phyloP scores from a whole-genome alignment of 2,797 vertebrate species.

The Trematomus bernacchii region DNA sequence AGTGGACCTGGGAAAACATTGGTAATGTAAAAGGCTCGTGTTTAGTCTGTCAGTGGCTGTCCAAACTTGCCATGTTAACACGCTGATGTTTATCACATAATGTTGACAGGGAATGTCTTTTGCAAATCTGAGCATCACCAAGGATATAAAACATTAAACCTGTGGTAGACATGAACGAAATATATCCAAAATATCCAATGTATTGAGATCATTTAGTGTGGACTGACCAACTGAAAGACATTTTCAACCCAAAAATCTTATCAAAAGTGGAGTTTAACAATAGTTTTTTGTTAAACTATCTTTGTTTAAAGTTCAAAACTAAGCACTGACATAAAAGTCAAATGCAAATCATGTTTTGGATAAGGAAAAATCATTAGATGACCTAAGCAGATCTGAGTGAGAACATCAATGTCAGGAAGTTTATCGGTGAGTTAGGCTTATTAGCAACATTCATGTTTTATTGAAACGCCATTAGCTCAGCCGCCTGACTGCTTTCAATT shows the following conservation, averaged over 20 bases:
- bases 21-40: not conserved
- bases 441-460: conserved; percentile 19
- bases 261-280: not conserved
- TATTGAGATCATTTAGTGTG: too few species aligned
- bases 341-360: not conserved
- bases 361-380: conserved; percentile 2
- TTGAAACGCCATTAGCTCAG: conserved; percentile 2
- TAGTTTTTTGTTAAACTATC: not conserved
- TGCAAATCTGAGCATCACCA: not conserved
- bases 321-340: not conserved
- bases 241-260: not conserved
- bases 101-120: not conserved
- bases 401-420: not conserved
- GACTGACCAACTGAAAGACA: not conserved
- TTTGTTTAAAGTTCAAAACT: not conserved
- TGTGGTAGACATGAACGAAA: not conserved
- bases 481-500: conserved; percentile 34
- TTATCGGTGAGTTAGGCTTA: not conserved
- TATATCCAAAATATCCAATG: too few species aligned
- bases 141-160: not conserved
- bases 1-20: not conserved
- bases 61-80: not conserved
- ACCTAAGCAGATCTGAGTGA: not conserved
- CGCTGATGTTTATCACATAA: not conserved
- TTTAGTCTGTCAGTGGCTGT: not conserved